These are phyloP conservation scores for Oreotragus oreotragus DNA, from an alignment of 2,113 vertebrate genomes.

Conservation along the genomic window DNA sequence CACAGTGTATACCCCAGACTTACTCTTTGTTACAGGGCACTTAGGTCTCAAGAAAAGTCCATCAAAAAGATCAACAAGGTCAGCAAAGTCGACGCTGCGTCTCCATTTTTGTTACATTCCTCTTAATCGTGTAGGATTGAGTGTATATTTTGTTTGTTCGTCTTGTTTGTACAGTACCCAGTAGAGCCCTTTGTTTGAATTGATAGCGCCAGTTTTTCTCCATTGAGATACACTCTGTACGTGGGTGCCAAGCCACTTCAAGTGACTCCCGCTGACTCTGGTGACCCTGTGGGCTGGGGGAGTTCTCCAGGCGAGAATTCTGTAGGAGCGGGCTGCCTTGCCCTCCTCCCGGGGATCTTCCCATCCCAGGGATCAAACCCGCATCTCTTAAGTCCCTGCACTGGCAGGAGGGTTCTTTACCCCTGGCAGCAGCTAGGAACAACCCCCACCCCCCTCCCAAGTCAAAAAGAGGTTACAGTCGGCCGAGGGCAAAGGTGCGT, in stretches of 20 bases:
- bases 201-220: neutral
- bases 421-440: neutral
- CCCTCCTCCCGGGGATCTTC: neutral
- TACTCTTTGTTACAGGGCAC: fast-evolving
- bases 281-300: neutral
- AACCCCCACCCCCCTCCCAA: neutral
- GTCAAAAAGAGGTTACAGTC: fast-evolving
- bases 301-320: neutral
- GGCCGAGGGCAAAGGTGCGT: fast-evolving
- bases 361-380: neutral
- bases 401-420: neutral
- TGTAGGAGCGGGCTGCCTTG: neutral
- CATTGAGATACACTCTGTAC: neutral
- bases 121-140: neutral
- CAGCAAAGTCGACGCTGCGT: fast-evolving
- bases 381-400: neutral
- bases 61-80: fast-evolving
- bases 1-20: fast-evolving
- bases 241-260: neutral
- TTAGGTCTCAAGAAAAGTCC: fast-evolving
- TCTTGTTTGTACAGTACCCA: neutral
- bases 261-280: neutral
- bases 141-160: neutral
- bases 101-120: neutral
- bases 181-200: neutral